Evolutionary conservation across 2,797 vertebrate species (phyloP).

Genomic region (Gymnocypris eckloni): DNA sequence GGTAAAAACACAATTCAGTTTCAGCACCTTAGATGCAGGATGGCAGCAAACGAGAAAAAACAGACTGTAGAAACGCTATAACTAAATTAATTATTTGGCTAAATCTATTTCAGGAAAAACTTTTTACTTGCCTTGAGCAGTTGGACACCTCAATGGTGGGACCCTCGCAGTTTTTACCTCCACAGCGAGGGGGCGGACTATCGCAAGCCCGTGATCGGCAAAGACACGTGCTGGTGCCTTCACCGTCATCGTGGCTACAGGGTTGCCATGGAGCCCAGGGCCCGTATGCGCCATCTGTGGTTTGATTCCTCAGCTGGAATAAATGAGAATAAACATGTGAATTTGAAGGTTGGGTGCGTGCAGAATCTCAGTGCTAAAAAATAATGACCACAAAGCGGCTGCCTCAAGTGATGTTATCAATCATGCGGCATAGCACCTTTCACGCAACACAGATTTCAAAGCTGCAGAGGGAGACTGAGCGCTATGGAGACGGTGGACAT

Average conservation of each 20-base stretch:
- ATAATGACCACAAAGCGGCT: conserved; percentile 41
- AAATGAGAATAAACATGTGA: conserved; percentile 7
- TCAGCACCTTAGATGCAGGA: conserved; percentile 69
- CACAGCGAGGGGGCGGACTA: conserved; percentile 88
- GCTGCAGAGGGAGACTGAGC: conserved; percentile 21
- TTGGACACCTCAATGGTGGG: conserved; percentile 93
- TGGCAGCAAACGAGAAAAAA: conserved; percentile 53
- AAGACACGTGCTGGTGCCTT: conserved; percentile 88
- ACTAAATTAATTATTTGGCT: not conserved
- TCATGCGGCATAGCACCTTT: conserved; percentile 34
- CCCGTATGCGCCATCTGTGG: conserved; percentile 86
- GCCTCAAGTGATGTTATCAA: conserved; percentile 51
- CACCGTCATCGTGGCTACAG: conserved; percentile 91
- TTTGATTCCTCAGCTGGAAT: conserved; percentile 90
- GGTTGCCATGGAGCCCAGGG: conserved; percentile 93
- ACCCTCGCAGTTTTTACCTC: conserved; percentile 87
- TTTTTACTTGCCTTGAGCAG: conserved; percentile 87
- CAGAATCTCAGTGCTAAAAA: conserved; percentile 30
- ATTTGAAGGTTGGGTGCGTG: conserved; percentile 43
- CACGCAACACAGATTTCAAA: conserved; percentile 50
- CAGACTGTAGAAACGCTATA: not conserved
- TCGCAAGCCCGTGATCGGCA: conserved; percentile 92
- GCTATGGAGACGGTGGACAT: not conserved
- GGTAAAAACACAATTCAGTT: conserved; percentile 73
- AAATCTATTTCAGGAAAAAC: not conserved